Conservation (phyloP, 2,888 invertebrate genomes). For the Branchipolynoe longqiensis region DNA sequence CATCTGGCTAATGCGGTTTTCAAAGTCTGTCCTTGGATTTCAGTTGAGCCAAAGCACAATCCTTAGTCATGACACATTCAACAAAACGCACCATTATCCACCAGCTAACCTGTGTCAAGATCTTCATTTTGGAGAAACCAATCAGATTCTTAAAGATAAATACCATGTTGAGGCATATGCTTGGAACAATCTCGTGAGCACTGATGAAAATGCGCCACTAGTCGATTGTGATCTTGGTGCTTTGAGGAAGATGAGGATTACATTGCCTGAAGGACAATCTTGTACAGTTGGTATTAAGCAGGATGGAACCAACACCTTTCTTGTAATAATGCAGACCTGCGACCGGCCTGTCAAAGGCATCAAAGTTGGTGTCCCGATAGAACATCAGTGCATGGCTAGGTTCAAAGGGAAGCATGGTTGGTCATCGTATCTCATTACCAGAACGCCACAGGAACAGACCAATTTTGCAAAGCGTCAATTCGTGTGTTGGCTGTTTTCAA, state of each 20-base stretch:
- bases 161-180: constrained; percentile 4
- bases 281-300: background rate
- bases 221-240: background rate
- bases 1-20: background rate
- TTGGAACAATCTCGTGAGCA: background rate
- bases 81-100: background rate
- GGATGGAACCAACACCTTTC: background rate
- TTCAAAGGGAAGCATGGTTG: background rate
- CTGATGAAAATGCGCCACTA: background rate
- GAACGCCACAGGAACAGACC: background rate
- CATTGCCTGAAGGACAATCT: background rate
- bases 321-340: background rate
- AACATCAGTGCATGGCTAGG: constrained; percentile 4
- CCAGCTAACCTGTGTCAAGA: background rate
- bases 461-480: background rate
- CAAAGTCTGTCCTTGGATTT: background rate
- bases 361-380: background rate
- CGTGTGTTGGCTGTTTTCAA: constrained; percentile 7
- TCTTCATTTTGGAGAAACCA: background rate
- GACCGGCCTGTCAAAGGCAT: background rate
- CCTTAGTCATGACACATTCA: background rate
- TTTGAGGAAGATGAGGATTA: background rate
- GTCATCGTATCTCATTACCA: background rate
- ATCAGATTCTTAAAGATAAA: background rate
- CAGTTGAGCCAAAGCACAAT: background rate